Evolutionary conservation across 2,888 invertebrate species (phyloP).

Genomic region (Philaethria dido): DNA sequence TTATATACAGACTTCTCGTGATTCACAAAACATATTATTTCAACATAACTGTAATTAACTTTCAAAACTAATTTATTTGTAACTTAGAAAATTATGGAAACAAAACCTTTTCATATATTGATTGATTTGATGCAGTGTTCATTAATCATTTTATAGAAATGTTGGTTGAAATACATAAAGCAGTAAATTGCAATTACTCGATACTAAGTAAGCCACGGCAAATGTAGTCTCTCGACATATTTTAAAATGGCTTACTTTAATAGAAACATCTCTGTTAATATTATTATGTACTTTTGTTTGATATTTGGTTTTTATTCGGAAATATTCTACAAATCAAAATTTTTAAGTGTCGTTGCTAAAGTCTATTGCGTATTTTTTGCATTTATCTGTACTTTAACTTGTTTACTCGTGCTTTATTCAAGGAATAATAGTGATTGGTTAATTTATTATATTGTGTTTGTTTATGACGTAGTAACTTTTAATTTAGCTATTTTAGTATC

Average conservation of each 20-base stretch:
- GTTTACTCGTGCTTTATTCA: not conserved
- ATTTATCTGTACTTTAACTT: not conserved
- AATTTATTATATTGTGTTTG: not conserved
- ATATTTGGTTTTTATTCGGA: slow-evolving; percentile 19
- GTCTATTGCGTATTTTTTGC: slow-evolving; percentile 7
- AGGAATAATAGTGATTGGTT: not conserved
- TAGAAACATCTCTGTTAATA: not conserved
- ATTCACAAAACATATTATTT: not conserved
- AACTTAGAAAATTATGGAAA: not conserved
- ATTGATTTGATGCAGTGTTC: not conserved
- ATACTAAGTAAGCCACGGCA: not conserved
- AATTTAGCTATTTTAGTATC: not conserved
- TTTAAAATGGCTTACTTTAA: not conserved
- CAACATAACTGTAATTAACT: not conserved
- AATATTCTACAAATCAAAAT: not conserved
- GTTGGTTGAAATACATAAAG: not conserved
- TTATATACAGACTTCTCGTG: too few species aligned
- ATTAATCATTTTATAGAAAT: not conserved
- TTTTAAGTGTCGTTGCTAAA: not conserved
- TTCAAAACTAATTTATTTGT: not conserved
- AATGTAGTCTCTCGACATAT: not conserved
- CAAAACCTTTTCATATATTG: not conserved
- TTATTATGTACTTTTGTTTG: slow-evolving; percentile 17
- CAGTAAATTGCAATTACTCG: not conserved
- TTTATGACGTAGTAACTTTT: slow-evolving; percentile 1